Base-by-base conservation (phyloP, 2,113 vertebrate species). In the Engystomops pustulosus region DNA sequence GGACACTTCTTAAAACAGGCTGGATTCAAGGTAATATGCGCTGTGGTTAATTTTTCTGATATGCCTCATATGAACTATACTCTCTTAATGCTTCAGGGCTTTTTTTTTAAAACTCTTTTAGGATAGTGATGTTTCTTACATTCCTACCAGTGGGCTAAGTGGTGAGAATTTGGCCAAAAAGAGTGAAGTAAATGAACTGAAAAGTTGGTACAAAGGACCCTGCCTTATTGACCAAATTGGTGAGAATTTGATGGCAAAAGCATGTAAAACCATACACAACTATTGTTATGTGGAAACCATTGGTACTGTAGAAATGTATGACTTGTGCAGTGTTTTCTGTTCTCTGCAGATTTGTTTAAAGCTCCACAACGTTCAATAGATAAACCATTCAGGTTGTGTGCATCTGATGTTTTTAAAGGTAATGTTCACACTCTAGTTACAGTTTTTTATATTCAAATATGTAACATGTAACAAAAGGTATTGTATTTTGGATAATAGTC, bases 321-420 rank as follows among this genome's bases (percentile, higher is more conserved):
- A 27, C 27, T 65, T 1, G 17, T 7, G 1, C 3, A 65, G 30
- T 36, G 0, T 55, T 38, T 45, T 3, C 69, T 83, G 86, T 89
- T 89, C 23, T 49, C 85, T 79, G 15, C 89, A 99, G 98, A 99
- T 93, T 93, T 91, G 51, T 98, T 99, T 88, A 98, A 95, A 89
- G 88, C 98, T 18, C 98, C 98, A 30, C 96, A 95, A 85, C 94
- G 98, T 86, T 97, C 96, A 75, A 86, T 96, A 83, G 96, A 99
- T 82, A 98, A 99, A 86, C 96, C 98, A 5, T 99, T 98, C 92
- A 93, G 98, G 78, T 92, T 99, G 51, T 99, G 96, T 51, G 95
- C 98, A 55, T 97, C 98, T 0, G 97, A 99, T 85, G 98, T 99
- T 84, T 99, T 98, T 88, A 99, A 99, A 98, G 98, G 98, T 99